Evolutionary conservation across 2,888 invertebrate genomes (phyloP), one percentile per base, ranked within the genome.

Genomic region (Cotesia congregata): DNA sequence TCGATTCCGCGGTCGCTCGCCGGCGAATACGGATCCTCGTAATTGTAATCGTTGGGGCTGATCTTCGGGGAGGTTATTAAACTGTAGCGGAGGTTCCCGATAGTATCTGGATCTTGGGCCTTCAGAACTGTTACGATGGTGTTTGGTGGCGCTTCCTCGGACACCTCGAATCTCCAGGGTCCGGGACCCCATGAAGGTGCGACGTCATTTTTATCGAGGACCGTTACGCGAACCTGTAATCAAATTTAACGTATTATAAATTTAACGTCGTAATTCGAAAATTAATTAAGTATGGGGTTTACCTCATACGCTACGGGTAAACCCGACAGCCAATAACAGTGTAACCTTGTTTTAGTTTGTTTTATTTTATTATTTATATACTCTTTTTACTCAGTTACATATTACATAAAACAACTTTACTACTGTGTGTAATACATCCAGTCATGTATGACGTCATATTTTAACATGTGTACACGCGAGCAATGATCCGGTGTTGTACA

Each of bases 151-250:
- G 96, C 91, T 88, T 97, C 97, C 88, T 97, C 97, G 1, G 96
- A 96, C 0, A 97, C 94, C 75, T 93, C 91, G 88, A 94, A 95
- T 71, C 92, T 92, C 83, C 94, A 90, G 15, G 94, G 94, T 59
- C 94, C 93, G 80, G 94, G 93, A 83, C 93, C 93, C 91, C 97
- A 96, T 74, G 94, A 93, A 3, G 98, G 98, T n/a, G 97, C 97
- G 85, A 96, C 97, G 91, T 98, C 98, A 90, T 98, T 98, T 90
- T 95, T 95, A 91, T 98, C 98, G 88, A 95, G 90, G 73, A 98
- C 94, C 76, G 93, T 93, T 83, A 98, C 94, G 89, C 93, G 93
- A 83, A 97, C 95, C 97, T 97, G 94, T 38, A 93, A 93, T 83
- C 78, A 80, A 80, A 83, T 78, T 77, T 77, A 80, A 77, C 77